phyloP scores from a whole-genome alignment of 53 echinoderm and acorn worm species.

The Arbacia lixula region DNA sequence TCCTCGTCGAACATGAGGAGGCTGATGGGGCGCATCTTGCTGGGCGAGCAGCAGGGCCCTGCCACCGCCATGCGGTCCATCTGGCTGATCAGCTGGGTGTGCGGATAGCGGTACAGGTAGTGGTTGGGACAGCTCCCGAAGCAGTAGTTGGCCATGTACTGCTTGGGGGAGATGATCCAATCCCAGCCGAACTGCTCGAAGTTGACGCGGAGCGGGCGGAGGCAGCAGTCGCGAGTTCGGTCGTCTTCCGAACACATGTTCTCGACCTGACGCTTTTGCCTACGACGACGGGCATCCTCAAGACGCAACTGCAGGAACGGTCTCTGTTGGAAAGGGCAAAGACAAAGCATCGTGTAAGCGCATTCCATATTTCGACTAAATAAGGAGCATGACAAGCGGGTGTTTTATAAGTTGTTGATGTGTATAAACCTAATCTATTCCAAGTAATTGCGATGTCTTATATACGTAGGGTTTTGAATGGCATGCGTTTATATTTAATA shows the following conservation, averaged over 20 bases:
- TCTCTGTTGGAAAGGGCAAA: slow-evolving; percentile 48
- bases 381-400: too few species aligned
- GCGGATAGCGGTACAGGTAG: slow-evolving; percentile 69
- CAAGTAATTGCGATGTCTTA: too few species aligned
- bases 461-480: too few species aligned
- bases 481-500: too few species aligned
- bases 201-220: slow-evolving; percentile 71
- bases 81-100: slow-evolving; percentile 63
- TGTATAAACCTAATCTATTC: too few species aligned
- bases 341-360: too few species aligned
- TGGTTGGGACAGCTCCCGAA: slow-evolving; percentile 79
- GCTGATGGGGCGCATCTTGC: slow-evolving; percentile 59
- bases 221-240: slow-evolving; percentile 70
- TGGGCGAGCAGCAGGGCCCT: slow-evolving; percentile 85
- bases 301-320: slow-evolving; percentile 75
- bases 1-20: slow-evolving; percentile 75
- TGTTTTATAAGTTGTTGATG: too few species aligned
- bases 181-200: slow-evolving; percentile 92
- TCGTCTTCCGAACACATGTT: slow-evolving; percentile 66
- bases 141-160: slow-evolving; percentile 88
- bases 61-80: slow-evolving; percentile 36
- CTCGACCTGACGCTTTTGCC: slow-evolving; percentile 60
- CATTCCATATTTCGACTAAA: too few species aligned
- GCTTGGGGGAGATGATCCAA: slow-evolving; percentile 87
- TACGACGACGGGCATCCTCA: slow-evolving; percentile 47